Base-by-base conservation (phyloP, 1,140 invertebrate species). In the Ladona fulva region DNA sequence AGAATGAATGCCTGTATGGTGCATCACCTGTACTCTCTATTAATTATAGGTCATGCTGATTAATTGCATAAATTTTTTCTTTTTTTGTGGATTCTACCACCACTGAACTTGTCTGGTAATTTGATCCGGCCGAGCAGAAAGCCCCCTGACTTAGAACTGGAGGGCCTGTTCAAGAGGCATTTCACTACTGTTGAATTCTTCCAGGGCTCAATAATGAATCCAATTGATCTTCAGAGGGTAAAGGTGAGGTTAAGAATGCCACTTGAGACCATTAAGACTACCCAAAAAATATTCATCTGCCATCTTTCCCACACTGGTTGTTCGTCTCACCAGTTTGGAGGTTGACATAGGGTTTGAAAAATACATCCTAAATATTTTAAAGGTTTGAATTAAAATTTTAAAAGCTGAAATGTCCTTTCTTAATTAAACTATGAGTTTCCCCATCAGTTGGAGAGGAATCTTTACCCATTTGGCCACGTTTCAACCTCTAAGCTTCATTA, bases 181-280 rank as follows among this genome's bases (percentile, higher is more conserved):
- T 99, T 98, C 91, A 99, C 97, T 83, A 98, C 97, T 85, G 97
- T 99, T 88, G 96, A 99, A 90, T 99, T 98, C 92, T 99, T 99
- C 92, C 96, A 98, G 91, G 97, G 97, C 87, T 97, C 96, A 88
- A 98, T 99, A 86, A 99, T 99, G 97, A 98, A 98, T 90, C 96
- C 97, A 85, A 97, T 98, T 89, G 97, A 99, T 89, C 92, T 99
- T 80, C 95, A 98, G 88, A 91, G 97, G 90, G 97, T 99, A 83
- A 98, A 98, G 94, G 97, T 99, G 93, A 94, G 89, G 87, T 81
- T 84, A 83, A 82, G 83, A 80, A 74, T 73, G 73, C 75, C 74
- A 73, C 76, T 66, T 66, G 52, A 66, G 52, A 66, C 16, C 52
- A 16, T 19, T 66, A 6, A 66, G 5, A 19, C 52, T 16, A 66